These are phyloP conservation scores for Bugula neritina DNA, from an alignment of 2,888 invertebrate genomes.

Conservation along the genomic window DNA sequence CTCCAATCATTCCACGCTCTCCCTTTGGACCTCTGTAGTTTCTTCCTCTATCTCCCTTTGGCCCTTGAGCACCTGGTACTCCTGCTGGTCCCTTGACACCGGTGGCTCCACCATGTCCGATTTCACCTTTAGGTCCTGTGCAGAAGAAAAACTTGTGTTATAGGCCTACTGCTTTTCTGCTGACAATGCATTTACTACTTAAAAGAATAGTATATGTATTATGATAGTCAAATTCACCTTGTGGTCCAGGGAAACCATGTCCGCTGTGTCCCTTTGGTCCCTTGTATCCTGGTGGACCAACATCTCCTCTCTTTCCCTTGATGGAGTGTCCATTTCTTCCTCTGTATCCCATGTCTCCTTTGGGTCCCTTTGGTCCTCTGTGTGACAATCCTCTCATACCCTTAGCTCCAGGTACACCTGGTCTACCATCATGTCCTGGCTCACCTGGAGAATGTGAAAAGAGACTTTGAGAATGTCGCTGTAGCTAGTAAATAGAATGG, in stretches of 20 bases:
- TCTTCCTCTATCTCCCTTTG: neutral
- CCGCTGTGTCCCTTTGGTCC: neutral
- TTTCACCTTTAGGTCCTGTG: conserved; percentile 14
- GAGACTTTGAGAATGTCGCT: no score
- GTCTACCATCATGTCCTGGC: neutral
- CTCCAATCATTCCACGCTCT: neutral
- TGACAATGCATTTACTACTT: no score
- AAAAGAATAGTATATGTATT: no score
- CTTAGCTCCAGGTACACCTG: conserved; percentile 15
- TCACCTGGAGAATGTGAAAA: neutral
- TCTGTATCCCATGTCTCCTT: neutral
- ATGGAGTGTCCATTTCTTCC: neutral
- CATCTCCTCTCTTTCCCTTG: neutral
- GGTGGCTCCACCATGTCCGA: neutral
- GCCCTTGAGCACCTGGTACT: neutral
- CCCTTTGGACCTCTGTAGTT: conserved; percentile 20
- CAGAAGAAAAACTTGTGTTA: no score
- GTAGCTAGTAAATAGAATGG: no score
- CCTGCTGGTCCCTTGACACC: neutral
- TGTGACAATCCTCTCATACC: conserved; percentile 4
- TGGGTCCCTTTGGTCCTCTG: conserved; percentile 8
- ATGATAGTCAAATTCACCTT: no score
- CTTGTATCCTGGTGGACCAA: neutral
- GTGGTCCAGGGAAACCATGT: neutral
- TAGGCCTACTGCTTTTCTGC: neutral